Evolutionary conservation across 1,140 invertebrate genomes (phyloP), one percentile per base, ranked within the genome.

Genomic region (Halyomorpha halys): DNA sequence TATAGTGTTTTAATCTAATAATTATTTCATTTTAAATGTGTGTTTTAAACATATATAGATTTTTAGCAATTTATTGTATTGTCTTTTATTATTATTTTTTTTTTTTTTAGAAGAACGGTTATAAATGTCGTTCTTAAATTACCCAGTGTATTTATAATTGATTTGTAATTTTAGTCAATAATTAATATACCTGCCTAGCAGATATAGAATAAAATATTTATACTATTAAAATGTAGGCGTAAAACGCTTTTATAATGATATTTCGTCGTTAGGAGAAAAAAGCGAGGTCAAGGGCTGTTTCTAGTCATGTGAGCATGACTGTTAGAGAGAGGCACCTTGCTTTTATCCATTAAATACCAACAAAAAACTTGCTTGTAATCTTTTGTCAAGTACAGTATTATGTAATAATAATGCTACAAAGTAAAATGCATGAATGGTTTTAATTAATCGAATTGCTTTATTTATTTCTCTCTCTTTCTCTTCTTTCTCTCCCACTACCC

Each of bases 391-490:
- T 65, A 65, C 68, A 69, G 68, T 69, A 69, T 69, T 69, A 69
- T 69, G 68, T 69, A 69, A 66, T 69, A 69, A 69, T 68, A 67
- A 67, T 69, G 68, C 68, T 69, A 69, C 64, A 67, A 66, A 69
- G 66, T 69, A 67, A 67, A 69, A 69, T 69, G 68, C 68, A 69
- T 69, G 68, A 68, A 59, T 67, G 68, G 68, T 69, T 69, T 69
- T 65, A 69, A 69, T 69, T 69, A 69, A 69, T 69, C 68, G 59
- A 66, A 63, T 66, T 63, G 66, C 66, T 69, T 69, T 67, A 61
- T 69, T 69, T 67, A 65, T 68, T 68, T 68, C 64, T 68, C 64
- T 65, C 60, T 65, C 44, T 65, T 65, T 51, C 53, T 49, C 53
- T 49, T 65, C 27, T 61, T 62, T 65, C 60, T 62, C 54, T 61